A percentile compares a stretch with the other conserved stretches of the same genome.
phyloP scores from a whole-genome alignment of 2,797 vertebrate species.

The Spinibarbus caldwelli region DNA sequence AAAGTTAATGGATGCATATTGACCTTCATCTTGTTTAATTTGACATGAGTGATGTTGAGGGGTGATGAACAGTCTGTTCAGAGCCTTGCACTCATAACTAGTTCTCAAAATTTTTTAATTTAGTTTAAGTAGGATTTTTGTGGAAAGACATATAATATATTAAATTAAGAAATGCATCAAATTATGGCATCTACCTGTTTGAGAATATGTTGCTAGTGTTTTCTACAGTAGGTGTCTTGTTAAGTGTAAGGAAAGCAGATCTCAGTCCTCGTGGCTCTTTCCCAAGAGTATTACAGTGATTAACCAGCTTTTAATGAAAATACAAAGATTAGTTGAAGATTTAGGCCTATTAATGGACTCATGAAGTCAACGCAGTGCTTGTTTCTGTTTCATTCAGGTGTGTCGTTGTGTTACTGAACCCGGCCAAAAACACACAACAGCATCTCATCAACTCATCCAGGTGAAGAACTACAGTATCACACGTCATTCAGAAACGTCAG shows the following conservation, averaged over 20 bases:
- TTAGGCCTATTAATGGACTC: not conserved
- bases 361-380: not conserved
- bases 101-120: no score
- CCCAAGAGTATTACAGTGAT: not conserved
- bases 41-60: no score
- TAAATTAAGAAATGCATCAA: not conserved
- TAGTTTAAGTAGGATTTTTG: no score
- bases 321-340: not conserved
- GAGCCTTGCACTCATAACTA: no score
- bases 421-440: conserved; percentile 88
- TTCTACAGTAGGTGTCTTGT: not conserved
- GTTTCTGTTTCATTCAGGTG: conserved; percentile 77
- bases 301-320: conserved; percentile 3
- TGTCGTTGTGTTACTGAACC: conserved; percentile 92
- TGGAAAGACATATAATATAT: not conserved
- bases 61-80: no score
- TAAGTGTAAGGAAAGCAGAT: not conserved
- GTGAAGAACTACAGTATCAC: conserved; percentile 63
- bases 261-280: not conserved
- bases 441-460: conserved; percentile 94
- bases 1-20: not conserved
- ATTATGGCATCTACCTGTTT: not conserved
- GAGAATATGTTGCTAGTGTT: not conserved
- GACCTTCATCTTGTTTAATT: not conserved
- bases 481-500: not conserved